Base-by-base conservation (phyloP, 1,140 invertebrate genomes). In the Drosophila suzukii region DNA sequence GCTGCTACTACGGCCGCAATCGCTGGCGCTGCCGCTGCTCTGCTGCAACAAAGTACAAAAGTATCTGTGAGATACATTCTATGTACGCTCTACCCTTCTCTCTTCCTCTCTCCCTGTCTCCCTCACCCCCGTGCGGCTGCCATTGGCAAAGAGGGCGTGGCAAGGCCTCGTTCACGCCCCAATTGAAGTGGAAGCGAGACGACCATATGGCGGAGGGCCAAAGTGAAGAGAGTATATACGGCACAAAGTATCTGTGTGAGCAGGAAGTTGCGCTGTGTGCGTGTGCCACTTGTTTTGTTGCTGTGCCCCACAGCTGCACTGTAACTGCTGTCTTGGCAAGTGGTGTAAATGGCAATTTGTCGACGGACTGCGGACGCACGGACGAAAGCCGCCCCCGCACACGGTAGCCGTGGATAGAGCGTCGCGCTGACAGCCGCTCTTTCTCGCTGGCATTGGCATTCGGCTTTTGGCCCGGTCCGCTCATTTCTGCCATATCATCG, bases 341-440 rank as follows among this genome's bases (percentile, higher is more conserved):
- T 88, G 84, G 81, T 85, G 78, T 85, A 85, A 85, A 86, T 89
- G 80, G 83, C 83, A 88, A 84, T 88, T 88, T 89, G 76, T 78
- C 65, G 49, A 65, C 56, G 47, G 63, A 32, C 50, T 55, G 59
- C 46, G 27, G 15, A n/a, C 30, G 20, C 30, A 13, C 20, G 39
- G 12, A 24, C 15, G 10, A 15, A 47, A 15, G 41, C 65, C 80
- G 67, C 81, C 66, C 82, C 78, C 78, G 71, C 83, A 73, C 62
- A 86, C 76, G 61, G 79, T 76, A 86, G 80, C 84, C 44, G 70
- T 76, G 59, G 73, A 61, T 44, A 56, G 17, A 57, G 34, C 66
- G 39, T 50, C 47, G 51, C 65, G 78, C 57, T 81, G 82, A 81
- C 78, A 85, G 81, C 47, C 78, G 58, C 50, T 56, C 47, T 60